Conservation (phyloP, 2,888 invertebrate species). For the Seladonia tumulorum region DNA sequence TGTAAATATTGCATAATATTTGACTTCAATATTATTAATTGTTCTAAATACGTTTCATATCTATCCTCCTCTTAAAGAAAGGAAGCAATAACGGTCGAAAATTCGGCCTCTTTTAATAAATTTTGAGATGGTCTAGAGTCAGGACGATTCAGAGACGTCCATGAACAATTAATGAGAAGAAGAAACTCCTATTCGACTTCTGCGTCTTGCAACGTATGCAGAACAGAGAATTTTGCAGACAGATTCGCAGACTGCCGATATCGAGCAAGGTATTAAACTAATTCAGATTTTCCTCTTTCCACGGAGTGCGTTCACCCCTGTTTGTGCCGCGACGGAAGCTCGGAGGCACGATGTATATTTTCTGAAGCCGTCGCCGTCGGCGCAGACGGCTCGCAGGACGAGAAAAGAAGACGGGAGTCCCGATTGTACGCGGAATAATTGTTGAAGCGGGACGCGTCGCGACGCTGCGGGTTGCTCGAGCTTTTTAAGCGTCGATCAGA, state of each 20-base stretch:
- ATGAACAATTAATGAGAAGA: too few relatives aligned
- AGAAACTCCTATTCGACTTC: too few relatives aligned
- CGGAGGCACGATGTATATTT: not conserved
- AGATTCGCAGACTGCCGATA: not conserved
- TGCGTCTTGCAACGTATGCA: too few relatives aligned
- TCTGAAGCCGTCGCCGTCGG: not conserved
- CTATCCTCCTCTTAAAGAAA: too few relatives aligned
- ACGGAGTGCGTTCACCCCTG: not conserved
- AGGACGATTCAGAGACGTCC: too few relatives aligned
- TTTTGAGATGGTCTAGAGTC: too few relatives aligned
- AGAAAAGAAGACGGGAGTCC: constrained; percentile 1
- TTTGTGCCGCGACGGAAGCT: not conserved
- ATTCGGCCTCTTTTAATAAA: too few relatives aligned
- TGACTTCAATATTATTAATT: too few relatives aligned
- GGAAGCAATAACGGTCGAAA: too few relatives aligned
- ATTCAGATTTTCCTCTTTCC: not conserved
- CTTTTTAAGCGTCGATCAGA: constrained; percentile 37
- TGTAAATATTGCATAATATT: too few relatives aligned
- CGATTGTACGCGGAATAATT: constrained; percentile 8
- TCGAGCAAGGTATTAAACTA: not conserved
- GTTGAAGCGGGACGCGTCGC: not conserved
- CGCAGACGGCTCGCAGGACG: not conserved
- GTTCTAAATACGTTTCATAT: too few relatives aligned
- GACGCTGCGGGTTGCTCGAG: not conserved
- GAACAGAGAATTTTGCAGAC: not conserved